Base-by-base conservation (phyloP, 2,797 vertebrate species). In the Neoniphon sammara region DNA sequence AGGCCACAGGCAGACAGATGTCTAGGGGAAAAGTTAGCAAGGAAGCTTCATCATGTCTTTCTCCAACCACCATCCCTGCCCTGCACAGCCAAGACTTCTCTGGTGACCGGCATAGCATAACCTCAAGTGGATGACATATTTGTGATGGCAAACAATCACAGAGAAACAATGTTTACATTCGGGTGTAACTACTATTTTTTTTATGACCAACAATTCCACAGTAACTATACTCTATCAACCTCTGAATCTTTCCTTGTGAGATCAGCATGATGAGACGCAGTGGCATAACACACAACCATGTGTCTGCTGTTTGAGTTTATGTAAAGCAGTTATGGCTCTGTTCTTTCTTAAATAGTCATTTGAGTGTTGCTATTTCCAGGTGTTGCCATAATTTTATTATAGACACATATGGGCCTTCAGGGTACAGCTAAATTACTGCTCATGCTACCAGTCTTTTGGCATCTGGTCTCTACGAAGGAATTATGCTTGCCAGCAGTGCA, bases 1-100 rank as follows among this genome's bases (percentile, higher is more conserved):
- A 74, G 87, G 86, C 91, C 87, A 71, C 89, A 87, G 73, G 81
- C 89, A 91, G 92, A 93, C 88, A 90, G 88, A 91, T 86, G 92
- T 89, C 85, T 66, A 60, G 58, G 69, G 83, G 85, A 88, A 80
- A 85, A 88, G 85, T 85, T 84, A 62, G 78, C 68, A 60, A 80
- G 83, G 82, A 86, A 84, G 82, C 83, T 82, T 87, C 84, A 83
- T 89, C 81, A 81, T 75, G 88, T 83, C 87, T 84, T 78, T 70
- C 70, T 72, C 71, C 74, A 87, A 89, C 89, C 88, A 77, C 91
- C 84, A 69, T 76, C 82, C 87, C 59, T 66, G 78, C 79, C 83
- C 73, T 77, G 87, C 85, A 42, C 65, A 72, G 88, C 91, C 90
- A 91, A 89, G 86, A 85, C 84, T 76, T 85, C 87, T 89, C 80